Evolutionary conservation across 2,797 vertebrate species (phyloP).

Genomic region (Pithecia hirsuta): DNA sequence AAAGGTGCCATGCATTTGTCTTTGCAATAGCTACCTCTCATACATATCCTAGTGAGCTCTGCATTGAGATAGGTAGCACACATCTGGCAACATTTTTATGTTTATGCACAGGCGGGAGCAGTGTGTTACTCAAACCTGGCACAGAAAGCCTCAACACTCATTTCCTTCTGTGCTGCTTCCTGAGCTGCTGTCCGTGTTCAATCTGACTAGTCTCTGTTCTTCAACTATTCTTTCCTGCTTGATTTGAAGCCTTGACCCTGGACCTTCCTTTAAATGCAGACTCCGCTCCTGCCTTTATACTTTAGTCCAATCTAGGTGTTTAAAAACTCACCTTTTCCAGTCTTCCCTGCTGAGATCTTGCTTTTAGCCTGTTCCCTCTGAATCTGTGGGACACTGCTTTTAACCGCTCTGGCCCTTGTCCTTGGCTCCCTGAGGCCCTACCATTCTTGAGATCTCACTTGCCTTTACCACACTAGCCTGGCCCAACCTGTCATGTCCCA

Average conservation of each 20-base stretch:
- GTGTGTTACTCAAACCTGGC: neutral
- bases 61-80: neutral
- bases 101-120: neutral
- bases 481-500: neutral
- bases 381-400: neutral
- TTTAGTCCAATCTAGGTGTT: neutral
- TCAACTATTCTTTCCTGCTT: neutral
- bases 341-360: neutral
- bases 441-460: neutral
- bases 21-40: neutral
- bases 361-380: neutral
- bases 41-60: neutral
- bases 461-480: neutral
- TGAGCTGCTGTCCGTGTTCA: neutral
- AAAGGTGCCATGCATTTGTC: neutral
- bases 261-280: neutral
- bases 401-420: neutral
- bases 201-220: neutral
- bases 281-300: neutral
- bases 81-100: neutral
- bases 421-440: neutral
- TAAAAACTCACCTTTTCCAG: slow-evolving; percentile 4
- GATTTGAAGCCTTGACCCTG: neutral
- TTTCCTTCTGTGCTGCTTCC: neutral
- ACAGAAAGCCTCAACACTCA: neutral